Conservation (phyloP, 2,113 vertebrate genomes). For the Centropristis striata region DNA sequence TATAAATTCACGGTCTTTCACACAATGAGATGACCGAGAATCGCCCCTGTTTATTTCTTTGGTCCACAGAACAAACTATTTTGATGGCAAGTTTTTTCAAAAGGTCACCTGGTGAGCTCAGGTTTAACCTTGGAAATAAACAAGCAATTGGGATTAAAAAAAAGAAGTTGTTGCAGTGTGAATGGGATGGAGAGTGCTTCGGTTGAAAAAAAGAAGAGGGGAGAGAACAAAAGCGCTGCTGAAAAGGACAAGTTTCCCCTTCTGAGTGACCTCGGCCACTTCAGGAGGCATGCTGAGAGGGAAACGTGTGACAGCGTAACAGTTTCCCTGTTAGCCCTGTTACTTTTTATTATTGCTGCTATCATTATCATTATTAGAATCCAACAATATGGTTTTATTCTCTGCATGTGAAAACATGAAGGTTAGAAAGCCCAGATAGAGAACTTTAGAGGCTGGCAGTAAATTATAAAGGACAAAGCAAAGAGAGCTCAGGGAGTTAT, state of each 20-base stretch:
- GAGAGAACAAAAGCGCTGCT: constrained; percentile 43
- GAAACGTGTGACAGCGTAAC: constrained; percentile 16
- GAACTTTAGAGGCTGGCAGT: background rate
- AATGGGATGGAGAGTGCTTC: constrained; percentile 2
- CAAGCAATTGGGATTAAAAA: background rate
- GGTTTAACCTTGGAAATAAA: constrained; percentile 49
- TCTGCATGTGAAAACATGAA: background rate
- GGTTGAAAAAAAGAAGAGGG: constrained; percentile 15
- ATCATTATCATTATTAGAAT: too few species aligned
- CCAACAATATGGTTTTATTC: background rate
- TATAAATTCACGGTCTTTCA: constrained; percentile 41
- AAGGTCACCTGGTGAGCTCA: constrained; percentile 21
- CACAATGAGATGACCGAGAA: constrained; percentile 40
- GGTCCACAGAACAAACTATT: constrained; percentile 12
- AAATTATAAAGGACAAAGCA: background rate
- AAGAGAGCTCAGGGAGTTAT: background rate
- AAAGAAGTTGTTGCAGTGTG: constrained; percentile 2
- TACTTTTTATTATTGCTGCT: background rate
- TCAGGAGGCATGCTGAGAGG: constrained; percentile 20
- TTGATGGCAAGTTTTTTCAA: constrained; percentile 18
- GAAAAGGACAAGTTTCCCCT: constrained; percentile 50
- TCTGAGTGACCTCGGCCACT: constrained; percentile 49
- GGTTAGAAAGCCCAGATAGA: background rate
- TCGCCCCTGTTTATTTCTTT: background rate
- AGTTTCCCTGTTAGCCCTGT: background rate